Evolutionary conservation across 2,797 vertebrate genomes (phyloP).

Genomic region (Epinephelus malabaricus): DNA sequence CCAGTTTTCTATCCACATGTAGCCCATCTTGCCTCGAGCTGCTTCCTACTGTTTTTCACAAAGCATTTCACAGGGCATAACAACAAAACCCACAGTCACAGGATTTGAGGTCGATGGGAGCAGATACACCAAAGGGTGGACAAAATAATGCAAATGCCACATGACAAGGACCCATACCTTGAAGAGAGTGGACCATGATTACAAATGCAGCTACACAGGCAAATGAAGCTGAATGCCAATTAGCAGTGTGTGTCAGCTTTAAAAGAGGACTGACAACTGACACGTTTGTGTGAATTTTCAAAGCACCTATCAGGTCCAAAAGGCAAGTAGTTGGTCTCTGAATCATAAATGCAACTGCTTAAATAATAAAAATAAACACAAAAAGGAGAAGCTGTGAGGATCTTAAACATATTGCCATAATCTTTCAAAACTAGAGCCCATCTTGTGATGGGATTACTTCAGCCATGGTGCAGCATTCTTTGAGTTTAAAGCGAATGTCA

Average conservation of each 20-base stretch:
- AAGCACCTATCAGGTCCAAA: conserved; percentile 11
- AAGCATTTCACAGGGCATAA: conserved; percentile 2
- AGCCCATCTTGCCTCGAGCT: conserved; percentile 3
- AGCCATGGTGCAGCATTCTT: too few species aligned
- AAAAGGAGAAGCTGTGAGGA: neutral
- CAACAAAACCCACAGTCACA: neutral
- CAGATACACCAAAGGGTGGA: conserved; percentile 4
- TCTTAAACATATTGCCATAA: neutral
- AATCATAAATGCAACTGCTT: conserved; percentile 1
- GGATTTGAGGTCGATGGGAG: conserved; percentile 4
- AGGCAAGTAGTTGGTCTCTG: neutral
- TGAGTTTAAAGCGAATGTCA: too few species aligned
- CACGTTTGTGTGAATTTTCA: neutral
- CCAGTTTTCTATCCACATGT: conserved; percentile 10
- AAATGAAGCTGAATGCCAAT: conserved; percentile 17
- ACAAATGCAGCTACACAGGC: conserved; percentile 15
- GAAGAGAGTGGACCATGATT: neutral
- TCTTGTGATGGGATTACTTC: too few species aligned
- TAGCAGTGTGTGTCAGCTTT: conserved; percentile 18
- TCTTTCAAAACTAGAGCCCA: neutral
- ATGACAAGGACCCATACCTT: conserved; percentile 17
- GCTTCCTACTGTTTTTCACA: conserved; percentile 25
- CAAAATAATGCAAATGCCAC: conserved; percentile 30
- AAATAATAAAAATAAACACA: neutral
- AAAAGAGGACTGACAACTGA: neutral